These are phyloP conservation scores for Clarias magur DNA, from an alignment of 2,113 vertebrate genomes.

Conservation along the genomic window DNA sequence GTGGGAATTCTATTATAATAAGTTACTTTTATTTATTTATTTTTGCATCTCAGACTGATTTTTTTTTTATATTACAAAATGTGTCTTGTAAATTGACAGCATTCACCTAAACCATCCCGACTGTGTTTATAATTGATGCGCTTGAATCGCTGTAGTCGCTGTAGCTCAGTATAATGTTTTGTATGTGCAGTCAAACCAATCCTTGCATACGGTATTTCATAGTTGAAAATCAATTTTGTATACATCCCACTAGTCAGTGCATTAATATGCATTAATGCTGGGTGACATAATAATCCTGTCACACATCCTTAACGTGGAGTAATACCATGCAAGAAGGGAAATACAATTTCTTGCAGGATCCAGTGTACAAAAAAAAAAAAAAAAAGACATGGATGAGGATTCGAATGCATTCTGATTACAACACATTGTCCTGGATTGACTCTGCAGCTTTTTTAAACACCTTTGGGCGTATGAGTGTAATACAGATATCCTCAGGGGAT, in stretches of 20 bases:
- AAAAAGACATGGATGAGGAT: background rate
- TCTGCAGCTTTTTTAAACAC: background rate
- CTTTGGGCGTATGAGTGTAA: slow-evolving; percentile 7
- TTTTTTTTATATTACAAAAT: slow-evolving; percentile 57
- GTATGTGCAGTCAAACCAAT: background rate
- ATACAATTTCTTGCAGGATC: background rate
- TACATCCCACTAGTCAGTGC: slow-evolving; percentile 17
- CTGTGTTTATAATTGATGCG: background rate
- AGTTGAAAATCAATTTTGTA: slow-evolving; percentile 42
- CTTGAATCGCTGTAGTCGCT: background rate
- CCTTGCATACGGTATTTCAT: background rate
- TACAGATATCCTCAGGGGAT: slow-evolving; percentile 11
- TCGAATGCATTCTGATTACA: background rate
- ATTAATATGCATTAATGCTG: slow-evolving; percentile 40
- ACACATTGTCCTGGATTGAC: background rate
- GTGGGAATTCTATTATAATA: background rate
- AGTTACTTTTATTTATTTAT: background rate
- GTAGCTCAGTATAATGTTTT: slow-evolving; percentile 14
- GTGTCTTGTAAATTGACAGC: slow-evolving; percentile 65
- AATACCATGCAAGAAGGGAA: slow-evolving; percentile 18
- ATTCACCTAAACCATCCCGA: slow-evolving; percentile 49
- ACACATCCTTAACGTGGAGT: slow-evolving; percentile 25
- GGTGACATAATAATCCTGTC: slow-evolving; percentile 41
- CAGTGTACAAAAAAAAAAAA: background rate
- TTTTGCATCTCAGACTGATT: slow-evolving; percentile 46